These are phyloP conservation scores for Oeneis ivallda DNA, from an alignment of 2,888 invertebrate species.

Conservation along the genomic window DNA sequence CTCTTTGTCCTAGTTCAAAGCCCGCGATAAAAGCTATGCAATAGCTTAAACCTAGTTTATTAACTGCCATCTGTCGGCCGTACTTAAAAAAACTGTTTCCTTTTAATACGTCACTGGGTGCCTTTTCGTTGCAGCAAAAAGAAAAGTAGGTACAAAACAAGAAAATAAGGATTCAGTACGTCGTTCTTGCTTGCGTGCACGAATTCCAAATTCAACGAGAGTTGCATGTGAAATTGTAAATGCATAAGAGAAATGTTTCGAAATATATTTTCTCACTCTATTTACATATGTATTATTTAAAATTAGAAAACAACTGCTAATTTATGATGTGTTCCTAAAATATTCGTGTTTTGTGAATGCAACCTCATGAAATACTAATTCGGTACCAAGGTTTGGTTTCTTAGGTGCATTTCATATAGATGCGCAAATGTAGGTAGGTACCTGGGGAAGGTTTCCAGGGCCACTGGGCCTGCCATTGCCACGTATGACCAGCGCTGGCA, in stretches of 20 bases:
- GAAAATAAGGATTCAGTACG: neutral
- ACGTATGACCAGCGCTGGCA: no score
- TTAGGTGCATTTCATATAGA: no score
- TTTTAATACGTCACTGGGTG: neutral
- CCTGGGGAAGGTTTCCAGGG: no score
- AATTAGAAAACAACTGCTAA: neutral
- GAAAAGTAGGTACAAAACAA: neutral
- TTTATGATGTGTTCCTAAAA: neutral
- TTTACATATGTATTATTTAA: neutral
- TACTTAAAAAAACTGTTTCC: no score
- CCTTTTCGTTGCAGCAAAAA: neutral
- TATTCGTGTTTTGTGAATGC: neutral
- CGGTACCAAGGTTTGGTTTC: no score
- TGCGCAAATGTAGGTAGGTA: no score
- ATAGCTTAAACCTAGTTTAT: no score
- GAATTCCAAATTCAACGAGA: neutral
- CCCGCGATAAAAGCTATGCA: no score
- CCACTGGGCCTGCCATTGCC: no score
- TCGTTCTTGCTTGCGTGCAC: conserved; percentile 1
- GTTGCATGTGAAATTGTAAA: conserved; percentile 11
- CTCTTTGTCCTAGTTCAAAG: no score
- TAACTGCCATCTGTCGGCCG: no score
- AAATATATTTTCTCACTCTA: conserved; percentile 8
- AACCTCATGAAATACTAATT: neutral
- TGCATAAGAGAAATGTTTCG: conserved; percentile 1